These are phyloP conservation scores for Gandaritis pyraliata DNA, from an alignment of 2,888 invertebrate species.

Conservation along the genomic window DNA sequence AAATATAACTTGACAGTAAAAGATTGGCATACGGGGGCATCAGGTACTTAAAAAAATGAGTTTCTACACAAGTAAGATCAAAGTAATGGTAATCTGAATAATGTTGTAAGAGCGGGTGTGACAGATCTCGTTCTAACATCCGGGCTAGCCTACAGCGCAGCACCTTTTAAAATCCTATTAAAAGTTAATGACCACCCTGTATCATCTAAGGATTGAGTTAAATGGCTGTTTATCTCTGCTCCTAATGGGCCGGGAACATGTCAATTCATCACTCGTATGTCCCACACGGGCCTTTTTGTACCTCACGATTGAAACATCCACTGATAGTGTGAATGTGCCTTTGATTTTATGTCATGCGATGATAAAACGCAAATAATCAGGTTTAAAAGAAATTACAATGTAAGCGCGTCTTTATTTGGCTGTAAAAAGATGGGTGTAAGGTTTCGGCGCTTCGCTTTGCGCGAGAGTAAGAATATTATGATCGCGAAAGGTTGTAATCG, in stretches of 20 bases:
- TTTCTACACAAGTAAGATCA: not conserved
- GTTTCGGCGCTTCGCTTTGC: constrained; percentile 20
- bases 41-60: too few relatives aligned
- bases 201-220: constrained; percentile 73
- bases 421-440: constrained; percentile 32
- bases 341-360: constrained; percentile 56
- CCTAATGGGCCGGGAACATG: constrained; percentile 80
- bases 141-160: constrained; percentile 6
- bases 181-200: constrained; percentile 45
- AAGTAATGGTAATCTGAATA: not conserved
- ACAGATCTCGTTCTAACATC: constrained; percentile 3
- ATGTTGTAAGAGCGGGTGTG: constrained; percentile 12
- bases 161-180: constrained; percentile 30
- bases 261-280: constrained; percentile 80
- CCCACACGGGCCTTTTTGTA: constrained; percentile 52
- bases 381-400: constrained; percentile 56
- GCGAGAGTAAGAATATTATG: constrained; percentile 2
- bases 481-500: too few relatives aligned
- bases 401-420: constrained; percentile 49
- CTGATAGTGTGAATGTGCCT: constrained; percentile 49
- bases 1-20: too few relatives aligned
- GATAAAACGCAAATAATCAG: constrained; percentile 60
- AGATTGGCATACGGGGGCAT: too few relatives aligned
- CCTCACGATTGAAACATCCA: constrained; percentile 54
- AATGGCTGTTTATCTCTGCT: constrained; percentile 76